Base-by-base conservation (phyloP, 2,888 invertebrate genomes). In the Pollenia labialis region DNA sequence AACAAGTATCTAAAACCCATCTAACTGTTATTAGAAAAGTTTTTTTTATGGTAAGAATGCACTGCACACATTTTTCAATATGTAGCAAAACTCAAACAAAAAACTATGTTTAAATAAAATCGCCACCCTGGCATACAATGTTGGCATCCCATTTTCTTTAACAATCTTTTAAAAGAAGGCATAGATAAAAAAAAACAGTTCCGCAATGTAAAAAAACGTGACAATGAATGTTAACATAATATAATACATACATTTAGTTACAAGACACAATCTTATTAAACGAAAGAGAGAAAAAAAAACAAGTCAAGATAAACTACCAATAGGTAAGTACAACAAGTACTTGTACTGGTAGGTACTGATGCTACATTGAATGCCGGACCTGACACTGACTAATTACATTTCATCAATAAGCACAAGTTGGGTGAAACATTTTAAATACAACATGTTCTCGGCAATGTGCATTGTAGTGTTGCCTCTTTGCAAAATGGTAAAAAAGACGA, bases 311-410 rank as follows among this genome's bases (percentile, higher is more conserved):
- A 56, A 56, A 75, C 40, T 81, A 71, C 11, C 69, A 62, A 69
- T 64, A 81, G 62, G 62, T 71, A 81, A 75, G 71, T 80, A 60
- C 81, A 75, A 46, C 68, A 71, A 64, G 75, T 81, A 85, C 62
- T 64, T 74, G 58, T 52, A 68, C 46, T 18, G 2, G 3, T 14
- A 80, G 42, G 6, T 52, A 69, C 48, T n/a, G 40, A 44, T 66
- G 74, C 42, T 64, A 71, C 77, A 72, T 71, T 85, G 58, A 81
- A 79, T 56, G 75, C 82, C 76, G 80, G 64, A 80, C 81, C 89
- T 90, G 91, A 90, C 91, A 89, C 87, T 89, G 90, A 91, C 90
- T 91, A 91, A 91, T 91, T 90, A 88, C 89, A 89, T 83, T 87
- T 83, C 88, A 89, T 89, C 88, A 89, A 89, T 89, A 89, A 88